Percentiles rank a stretch among this genome's conserved stretches.
phyloP scores from a whole-genome alignment of 1,140 invertebrate species.

The Achatina immaculata region DNA sequence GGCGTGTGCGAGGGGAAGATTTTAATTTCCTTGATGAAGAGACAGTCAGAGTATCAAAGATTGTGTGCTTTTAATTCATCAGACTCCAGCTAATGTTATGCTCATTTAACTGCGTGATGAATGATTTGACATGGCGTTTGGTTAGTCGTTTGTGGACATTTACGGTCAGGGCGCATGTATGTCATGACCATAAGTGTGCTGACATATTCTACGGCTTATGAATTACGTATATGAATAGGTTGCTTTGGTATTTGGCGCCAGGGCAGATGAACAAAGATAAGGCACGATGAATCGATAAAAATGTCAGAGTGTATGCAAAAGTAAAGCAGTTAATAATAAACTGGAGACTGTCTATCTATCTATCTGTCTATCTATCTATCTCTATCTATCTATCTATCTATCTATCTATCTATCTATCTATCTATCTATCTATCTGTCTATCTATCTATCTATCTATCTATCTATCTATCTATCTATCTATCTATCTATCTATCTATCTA shows the following conservation, averaged over 20 bases:
- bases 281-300: not conserved
- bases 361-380: too few species aligned
- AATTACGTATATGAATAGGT: constrained; percentile 13
- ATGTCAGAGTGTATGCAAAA: not conserved
- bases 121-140: constrained; percentile 42
- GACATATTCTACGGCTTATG: not conserved
- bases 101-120: constrained; percentile 49
- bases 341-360: too few species aligned
- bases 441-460: too few species aligned
- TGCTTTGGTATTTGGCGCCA: too few species aligned
- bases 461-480: not conserved
- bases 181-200: not conserved
- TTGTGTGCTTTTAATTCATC: constrained; percentile 53
- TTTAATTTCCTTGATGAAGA: constrained; percentile 55
- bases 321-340: not conserved
- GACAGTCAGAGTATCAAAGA: constrained; percentile 48
- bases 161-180: not conserved
- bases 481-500: too few species aligned
- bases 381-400: not conserved
- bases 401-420: not conserved
- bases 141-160: constrained; percentile 30
- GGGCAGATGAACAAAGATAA: too few species aligned
- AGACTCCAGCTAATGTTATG: constrained; percentile 42
- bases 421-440: too few species aligned
- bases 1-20: constrained; percentile 42